These are phyloP conservation scores for Rhynchonycteris naso DNA, from an alignment of 2,797 vertebrate genomes.

Conservation along the genomic window DNA sequence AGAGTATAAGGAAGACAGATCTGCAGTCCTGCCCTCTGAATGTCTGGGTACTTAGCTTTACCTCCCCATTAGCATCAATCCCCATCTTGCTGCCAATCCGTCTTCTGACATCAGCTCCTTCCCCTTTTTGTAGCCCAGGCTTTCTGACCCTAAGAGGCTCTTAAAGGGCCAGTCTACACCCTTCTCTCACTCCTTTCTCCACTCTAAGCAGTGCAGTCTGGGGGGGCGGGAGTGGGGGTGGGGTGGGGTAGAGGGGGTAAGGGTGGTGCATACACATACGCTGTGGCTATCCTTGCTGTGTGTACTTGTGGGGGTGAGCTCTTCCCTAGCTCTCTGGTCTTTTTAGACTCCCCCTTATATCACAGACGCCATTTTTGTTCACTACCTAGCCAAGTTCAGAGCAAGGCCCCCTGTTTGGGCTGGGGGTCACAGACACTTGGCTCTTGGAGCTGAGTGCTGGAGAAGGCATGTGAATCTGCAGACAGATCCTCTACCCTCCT, in stretches of 20 bases:
- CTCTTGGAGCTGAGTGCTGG: background rate
- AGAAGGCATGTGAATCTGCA: background rate
- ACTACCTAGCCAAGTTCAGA: background rate
- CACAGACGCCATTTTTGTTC: background rate
- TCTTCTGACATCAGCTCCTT: constrained; percentile 85
- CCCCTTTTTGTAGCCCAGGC: constrained; percentile 75
- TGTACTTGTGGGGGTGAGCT: background rate
- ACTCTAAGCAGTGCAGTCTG: background rate
- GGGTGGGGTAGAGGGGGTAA: background rate
- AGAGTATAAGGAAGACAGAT: constrained; percentile 81
- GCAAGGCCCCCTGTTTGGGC: background rate
- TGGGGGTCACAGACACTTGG: background rate
- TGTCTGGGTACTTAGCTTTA: constrained; percentile 84
- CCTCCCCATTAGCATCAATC: constrained; percentile 84
- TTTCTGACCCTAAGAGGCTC: constrained; percentile 81
- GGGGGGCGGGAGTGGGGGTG: background rate
- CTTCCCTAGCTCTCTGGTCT: background rate
- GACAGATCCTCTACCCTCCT: constrained; percentile 7
- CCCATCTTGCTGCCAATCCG: constrained; percentile 81
- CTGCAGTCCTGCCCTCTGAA: constrained; percentile 80
- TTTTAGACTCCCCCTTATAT: background rate
- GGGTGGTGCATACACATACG: background rate
- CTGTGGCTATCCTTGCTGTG: background rate
- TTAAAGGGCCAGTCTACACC: constrained; percentile 78
- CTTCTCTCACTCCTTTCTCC: constrained; percentile 37